Conservation (phyloP, 2,888 invertebrate genomes). For the Himalopsyche anomala region DNA sequence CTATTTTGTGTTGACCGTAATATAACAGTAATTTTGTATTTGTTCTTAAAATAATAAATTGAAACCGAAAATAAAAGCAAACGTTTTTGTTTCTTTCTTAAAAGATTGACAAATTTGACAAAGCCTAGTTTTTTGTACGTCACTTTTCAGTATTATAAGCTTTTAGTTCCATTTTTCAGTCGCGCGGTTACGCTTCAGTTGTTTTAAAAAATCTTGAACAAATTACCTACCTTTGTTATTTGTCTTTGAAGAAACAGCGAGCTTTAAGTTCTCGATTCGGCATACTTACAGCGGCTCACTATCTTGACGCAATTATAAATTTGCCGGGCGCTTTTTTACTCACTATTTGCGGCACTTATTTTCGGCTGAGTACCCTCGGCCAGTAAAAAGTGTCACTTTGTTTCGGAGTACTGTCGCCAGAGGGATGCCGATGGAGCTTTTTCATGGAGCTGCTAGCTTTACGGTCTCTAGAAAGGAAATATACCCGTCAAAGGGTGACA, state of each 20-base stretch:
- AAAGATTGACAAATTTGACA: too few species aligned
- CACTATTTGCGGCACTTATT: constrained; percentile 30
- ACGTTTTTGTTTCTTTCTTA: too few species aligned
- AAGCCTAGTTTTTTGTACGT: too few species aligned
- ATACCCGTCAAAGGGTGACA: constrained; percentile 46
- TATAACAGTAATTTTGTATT: too few species aligned
- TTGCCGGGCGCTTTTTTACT: constrained; percentile 36
- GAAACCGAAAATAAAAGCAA: too few species aligned
- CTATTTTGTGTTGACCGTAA: too few species aligned
- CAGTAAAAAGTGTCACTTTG: constrained; percentile 38
- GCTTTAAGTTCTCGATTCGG: constrained; percentile 2
- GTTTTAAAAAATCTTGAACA: constrained; percentile 23
- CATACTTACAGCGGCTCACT: constrained; percentile 21
- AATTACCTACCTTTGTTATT: constrained; percentile 23
- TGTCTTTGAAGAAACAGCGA: background rate
- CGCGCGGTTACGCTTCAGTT: background rate
- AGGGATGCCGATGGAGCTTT: constrained; percentile 43
- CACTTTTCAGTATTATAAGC: background rate
- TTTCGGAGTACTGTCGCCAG: constrained; percentile 37
- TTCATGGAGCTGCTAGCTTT: constrained; percentile 1
- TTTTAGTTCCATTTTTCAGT: constrained; percentile 4
- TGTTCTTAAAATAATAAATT: too few species aligned
- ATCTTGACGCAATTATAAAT: constrained; percentile 40
- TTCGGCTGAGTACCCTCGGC: constrained; percentile 19
- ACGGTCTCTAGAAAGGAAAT: constrained; percentile 41